phyloP scores from a whole-genome alignment of 2,888 invertebrate genomes.

The Sclerodermus sp. region DNA sequence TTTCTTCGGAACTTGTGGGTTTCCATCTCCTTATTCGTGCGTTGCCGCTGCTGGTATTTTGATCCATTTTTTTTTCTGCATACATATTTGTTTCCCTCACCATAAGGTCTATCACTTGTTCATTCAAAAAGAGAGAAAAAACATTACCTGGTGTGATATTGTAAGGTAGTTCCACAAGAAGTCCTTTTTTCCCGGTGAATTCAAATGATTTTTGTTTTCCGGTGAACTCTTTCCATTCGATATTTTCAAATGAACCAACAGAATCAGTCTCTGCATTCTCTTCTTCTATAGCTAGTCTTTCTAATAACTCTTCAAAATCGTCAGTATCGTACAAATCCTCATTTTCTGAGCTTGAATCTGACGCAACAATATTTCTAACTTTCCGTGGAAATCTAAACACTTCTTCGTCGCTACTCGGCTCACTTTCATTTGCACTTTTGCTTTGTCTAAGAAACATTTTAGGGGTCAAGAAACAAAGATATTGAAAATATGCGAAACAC shows the following conservation, averaged over 20 bases:
- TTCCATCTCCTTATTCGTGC: slow-evolving; percentile 24
- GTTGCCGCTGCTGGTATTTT: slow-evolving; percentile 12
- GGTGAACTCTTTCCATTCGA: slow-evolving; percentile 15
- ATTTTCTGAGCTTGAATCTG: slow-evolving; percentile 18
- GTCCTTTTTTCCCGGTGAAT: slow-evolving; percentile 18
- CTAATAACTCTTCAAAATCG: slow-evolving; percentile 15
- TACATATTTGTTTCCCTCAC: slow-evolving; percentile 24
- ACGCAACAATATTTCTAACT: slow-evolving; percentile 18
- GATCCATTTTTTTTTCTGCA: slow-evolving; percentile 20
- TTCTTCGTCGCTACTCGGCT: too few species aligned
- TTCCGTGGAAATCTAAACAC: slow-evolving; percentile 6
- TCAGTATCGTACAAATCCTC: slow-evolving; percentile 19
- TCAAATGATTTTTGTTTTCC: slow-evolving; percentile 14
- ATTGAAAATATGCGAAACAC: not conserved
- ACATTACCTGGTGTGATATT: slow-evolving; percentile 14
- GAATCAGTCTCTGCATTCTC: slow-evolving; percentile 10
- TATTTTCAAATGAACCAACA: slow-evolving; percentile 17
- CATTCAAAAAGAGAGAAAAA: slow-evolving; percentile 14
- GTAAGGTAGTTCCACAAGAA: slow-evolving; percentile 18
- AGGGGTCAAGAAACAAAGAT: not conserved
- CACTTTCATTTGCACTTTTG: too few species aligned
- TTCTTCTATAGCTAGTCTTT: slow-evolving; percentile 17
- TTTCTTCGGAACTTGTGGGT: slow-evolving; percentile 26
- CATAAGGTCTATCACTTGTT: slow-evolving; percentile 17
- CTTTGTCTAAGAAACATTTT: too few species aligned